phyloP scores from a whole-genome alignment of 2,113 vertebrate genomes.

The Thomomys bottae region DNA sequence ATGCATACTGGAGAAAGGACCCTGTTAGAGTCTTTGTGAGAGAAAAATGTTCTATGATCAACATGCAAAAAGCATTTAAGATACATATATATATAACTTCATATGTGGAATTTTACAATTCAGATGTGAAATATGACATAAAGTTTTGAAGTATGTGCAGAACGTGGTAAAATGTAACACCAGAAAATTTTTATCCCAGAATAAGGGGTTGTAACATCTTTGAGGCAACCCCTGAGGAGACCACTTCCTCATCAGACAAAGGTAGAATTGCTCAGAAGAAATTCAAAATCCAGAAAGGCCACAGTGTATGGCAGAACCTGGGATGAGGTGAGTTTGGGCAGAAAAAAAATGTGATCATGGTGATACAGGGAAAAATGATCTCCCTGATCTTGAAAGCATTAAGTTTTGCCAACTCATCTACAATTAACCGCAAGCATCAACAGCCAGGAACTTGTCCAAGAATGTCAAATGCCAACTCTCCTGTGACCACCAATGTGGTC shows the following conservation, averaged over 20 bases:
- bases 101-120: neutral
- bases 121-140: neutral
- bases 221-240: neutral
- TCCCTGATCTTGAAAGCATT: neutral
- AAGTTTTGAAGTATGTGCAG: neutral
- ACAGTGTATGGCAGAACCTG: neutral
- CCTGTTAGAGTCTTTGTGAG: neutral
- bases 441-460: neutral
- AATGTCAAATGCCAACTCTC: neutral
- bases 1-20: neutral
- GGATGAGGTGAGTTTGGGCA: neutral
- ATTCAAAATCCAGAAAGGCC: neutral
- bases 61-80: neutral
- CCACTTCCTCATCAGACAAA: neutral
- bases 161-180: neutral
- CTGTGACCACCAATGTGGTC: neutral
- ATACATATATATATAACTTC: too few species aligned
- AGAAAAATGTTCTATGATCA: neutral
- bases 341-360: neutral
- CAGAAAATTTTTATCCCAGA: neutral
- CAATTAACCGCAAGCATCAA: neutral
- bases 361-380: neutral
- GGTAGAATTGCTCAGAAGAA: neutral
- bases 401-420: neutral
- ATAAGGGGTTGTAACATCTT: neutral